Conservation (phyloP, 2,113 vertebrate genomes). For the Euleptes europaea region DNA sequence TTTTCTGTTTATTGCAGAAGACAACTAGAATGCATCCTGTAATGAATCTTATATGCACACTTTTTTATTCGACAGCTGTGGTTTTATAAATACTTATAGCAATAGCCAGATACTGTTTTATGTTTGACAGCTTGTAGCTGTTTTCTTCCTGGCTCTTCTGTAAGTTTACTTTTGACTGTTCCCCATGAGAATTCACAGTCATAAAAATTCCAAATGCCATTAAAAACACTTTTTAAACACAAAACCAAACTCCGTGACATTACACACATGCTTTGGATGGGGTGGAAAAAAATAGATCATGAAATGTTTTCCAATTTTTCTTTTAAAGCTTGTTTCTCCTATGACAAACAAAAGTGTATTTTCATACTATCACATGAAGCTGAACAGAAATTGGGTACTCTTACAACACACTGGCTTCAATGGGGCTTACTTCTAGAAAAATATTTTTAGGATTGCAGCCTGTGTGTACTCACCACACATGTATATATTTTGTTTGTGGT, state of each 20-base stretch:
- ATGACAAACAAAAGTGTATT: background rate
- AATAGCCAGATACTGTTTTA: slow-evolving; percentile 44
- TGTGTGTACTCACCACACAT: too few species aligned
- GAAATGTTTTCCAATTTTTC: background rate
- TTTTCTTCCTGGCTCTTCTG: slow-evolving; percentile 2
- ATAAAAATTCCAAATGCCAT: slow-evolving; percentile 39
- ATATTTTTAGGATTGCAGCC: too few species aligned
- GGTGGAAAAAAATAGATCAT: background rate
- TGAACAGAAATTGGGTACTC: background rate
- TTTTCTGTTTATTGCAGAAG: slow-evolving; percentile 42
- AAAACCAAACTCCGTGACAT: background rate
- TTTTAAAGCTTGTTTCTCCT: background rate
- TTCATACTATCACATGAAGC: background rate
- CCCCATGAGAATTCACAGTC: slow-evolving; percentile 41
- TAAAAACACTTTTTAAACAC: slow-evolving; percentile 5
- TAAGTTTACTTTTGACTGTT: slow-evolving; percentile 35
- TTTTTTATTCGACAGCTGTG: slow-evolving; percentile 47
- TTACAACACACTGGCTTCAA: too few species aligned
- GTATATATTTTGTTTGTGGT: too few species aligned
- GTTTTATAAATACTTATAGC: slow-evolving; percentile 32
- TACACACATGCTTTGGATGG: background rate
- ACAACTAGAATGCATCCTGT: slow-evolving; percentile 35
- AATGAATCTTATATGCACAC: slow-evolving; percentile 21
- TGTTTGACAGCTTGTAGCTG: slow-evolving; percentile 25
- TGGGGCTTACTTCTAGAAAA: too few species aligned